A percentile compares a stretch with the other conserved stretches of the same genome.
phyloP scores from a whole-genome alignment of 2,797 vertebrate genomes.

The Poeciliopsis gracilis region DNA sequence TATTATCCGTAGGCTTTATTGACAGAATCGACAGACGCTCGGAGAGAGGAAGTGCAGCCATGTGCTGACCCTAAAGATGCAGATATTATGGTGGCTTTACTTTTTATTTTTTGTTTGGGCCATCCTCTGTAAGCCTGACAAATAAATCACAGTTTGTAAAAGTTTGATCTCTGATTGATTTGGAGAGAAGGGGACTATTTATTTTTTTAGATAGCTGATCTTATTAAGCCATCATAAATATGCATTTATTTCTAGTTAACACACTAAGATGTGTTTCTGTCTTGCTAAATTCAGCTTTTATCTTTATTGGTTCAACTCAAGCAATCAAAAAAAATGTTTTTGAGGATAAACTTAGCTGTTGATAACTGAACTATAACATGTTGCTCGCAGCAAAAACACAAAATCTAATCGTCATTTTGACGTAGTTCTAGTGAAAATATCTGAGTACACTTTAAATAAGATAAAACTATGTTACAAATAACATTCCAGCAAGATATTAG shows the following conservation, averaged over 20 bases:
- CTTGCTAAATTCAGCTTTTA: background rate
- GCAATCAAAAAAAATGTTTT: background rate
- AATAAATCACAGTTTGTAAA: conserved; percentile 2
- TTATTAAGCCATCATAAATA: background rate
- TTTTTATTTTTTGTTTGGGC: conserved; percentile 12
- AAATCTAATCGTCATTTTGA: too few species aligned
- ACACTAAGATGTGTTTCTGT: background rate
- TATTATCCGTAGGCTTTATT: conserved; percentile 78
- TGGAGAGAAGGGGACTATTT: background rate
- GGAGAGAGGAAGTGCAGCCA: conserved; percentile 73
- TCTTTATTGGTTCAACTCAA: background rate
- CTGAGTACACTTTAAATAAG: too few species aligned
- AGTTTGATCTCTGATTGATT: background rate
- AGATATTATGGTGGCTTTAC: conserved; percentile 46
- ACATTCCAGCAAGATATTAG: too few species aligned
- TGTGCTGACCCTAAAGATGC: conserved; percentile 60
- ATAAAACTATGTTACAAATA: too few species aligned
- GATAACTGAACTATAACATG: background rate
- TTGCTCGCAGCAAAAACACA: too few species aligned
- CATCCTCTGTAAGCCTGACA: background rate
- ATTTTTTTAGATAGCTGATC: background rate
- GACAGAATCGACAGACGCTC: conserved; percentile 75
- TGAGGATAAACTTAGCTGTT: background rate
- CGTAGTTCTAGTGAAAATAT: too few species aligned
- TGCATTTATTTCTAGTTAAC: background rate